Conservation (phyloP, 92 coral and sea anemone genomes). For the Epizoanthus scotinus region DNA sequence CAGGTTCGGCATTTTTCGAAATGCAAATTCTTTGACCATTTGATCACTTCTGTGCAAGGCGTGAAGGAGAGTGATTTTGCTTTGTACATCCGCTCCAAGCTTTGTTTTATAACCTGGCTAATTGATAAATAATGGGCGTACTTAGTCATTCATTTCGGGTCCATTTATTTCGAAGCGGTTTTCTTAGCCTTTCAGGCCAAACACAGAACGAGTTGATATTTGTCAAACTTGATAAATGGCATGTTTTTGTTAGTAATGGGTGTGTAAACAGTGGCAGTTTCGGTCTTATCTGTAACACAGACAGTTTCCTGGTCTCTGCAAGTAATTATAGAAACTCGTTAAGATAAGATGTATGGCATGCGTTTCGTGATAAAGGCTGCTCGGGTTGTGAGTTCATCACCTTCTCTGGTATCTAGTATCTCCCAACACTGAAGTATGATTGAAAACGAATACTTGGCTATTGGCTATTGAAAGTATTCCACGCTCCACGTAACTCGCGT, state of each 20-base stretch:
- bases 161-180: constrained; percentile 30
- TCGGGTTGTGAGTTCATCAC: constrained; percentile 17
- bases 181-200: constrained; percentile 10
- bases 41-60: background rate
- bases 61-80: background rate
- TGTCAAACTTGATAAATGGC: constrained; percentile 33
- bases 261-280: background rate
- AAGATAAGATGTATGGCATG: constrained; percentile 66
- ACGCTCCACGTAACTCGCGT: constrained; percentile 11
- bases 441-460: constrained; percentile 18
- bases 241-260: constrained; percentile 29
- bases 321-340: constrained; percentile 65
- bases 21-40: constrained; percentile 17
- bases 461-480: background rate
- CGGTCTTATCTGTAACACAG: constrained; percentile 55
- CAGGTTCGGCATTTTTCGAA: background rate
- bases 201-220: constrained; percentile 3
- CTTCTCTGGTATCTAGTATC: constrained; percentile 27
- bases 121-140: constrained; percentile 28
- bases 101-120: background rate
- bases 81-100: background rate
- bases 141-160: background rate
- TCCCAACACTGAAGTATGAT: background rate
- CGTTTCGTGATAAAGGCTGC: constrained; percentile 55
- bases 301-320: constrained; percentile 54